These are phyloP conservation scores for Brachypalpus laphriformis DNA, from an alignment of 2,888 invertebrate genomes.

Conservation along the genomic window DNA sequence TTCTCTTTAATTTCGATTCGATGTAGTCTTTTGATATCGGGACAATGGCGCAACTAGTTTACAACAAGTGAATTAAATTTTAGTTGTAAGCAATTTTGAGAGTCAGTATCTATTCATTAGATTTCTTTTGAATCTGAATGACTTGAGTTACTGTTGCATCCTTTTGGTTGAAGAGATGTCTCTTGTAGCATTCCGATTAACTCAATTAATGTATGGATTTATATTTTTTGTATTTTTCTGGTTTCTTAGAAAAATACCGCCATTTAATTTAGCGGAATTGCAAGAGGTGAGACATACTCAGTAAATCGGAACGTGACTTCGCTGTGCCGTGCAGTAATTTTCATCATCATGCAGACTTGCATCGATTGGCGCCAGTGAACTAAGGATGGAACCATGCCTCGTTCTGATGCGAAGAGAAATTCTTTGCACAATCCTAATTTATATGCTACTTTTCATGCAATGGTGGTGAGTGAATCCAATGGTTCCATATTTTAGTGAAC, in stretches of 20 bases:
- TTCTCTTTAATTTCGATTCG: conserved; percentile 31
- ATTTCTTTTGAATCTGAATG: conserved; percentile 31
- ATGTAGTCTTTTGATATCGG: conserved; percentile 53
- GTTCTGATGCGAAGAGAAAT: neutral
- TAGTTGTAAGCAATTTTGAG: conserved; percentile 49
- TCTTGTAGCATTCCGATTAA: conserved; percentile 31
- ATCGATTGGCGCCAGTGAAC: conserved; percentile 22
- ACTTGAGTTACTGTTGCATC: conserved; percentile 8
- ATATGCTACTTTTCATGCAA: neutral
- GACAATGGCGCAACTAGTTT: conserved; percentile 50
- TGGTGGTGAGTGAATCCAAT: neutral
- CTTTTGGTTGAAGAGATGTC: neutral
- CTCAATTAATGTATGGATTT: conserved; percentile 24
- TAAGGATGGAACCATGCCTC: neutral
- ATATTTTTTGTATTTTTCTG: too few species aligned
- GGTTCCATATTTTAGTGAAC: neutral
- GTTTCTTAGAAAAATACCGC: neutral
- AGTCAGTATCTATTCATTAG: conserved; percentile 59
- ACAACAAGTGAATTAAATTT: conserved; percentile 66
- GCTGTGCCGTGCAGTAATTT: conserved; percentile 11
- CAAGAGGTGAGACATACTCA: conserved; percentile 8
- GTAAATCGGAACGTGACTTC: conserved; percentile 38
- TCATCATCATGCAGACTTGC: conserved; percentile 5
- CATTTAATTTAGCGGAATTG: neutral
- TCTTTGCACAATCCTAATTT: neutral